Evolutionary conservation across 2,888 invertebrate genomes (phyloP), one percentile per base, ranked within the genome.

Genomic region (Synergus laeviventris): DNA sequence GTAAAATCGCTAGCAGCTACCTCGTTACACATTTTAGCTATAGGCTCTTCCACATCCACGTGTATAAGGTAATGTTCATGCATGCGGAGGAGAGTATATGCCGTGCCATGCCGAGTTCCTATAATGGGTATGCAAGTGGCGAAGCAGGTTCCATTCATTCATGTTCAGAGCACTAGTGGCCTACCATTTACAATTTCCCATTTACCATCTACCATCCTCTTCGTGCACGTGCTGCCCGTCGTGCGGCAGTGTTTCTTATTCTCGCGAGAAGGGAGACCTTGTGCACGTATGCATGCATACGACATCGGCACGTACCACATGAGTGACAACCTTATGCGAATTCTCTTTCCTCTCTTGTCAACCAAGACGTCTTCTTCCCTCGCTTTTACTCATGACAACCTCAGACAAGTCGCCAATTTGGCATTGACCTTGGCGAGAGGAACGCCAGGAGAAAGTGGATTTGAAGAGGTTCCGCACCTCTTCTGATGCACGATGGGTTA

Each of bases 121-220:
- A 86, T 88, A 88, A 89, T 89, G 87, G 88, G 84, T 87, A 90
- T 89, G 89, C 87, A 90, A 89, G 89, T 86, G 86, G 86, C 86
- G 84, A 85, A 89, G 90, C 90, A 90, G 90, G 89, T 90, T 89
- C 88, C 89, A 88, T 90, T 90, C 90, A 90, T 90, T 90, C 89
- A 89, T 89, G 89, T 85, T 84, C 86, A 83, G 84, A 82, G 82
- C 85, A 85, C 85, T 85, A 86, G 84, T 87, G 85, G 86, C 85
- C 87, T 88, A 86, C 86, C 87, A 87, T 86, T 87, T 87, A 87
- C 88, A 88, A 89, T 89, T 88, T 89, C 86, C 88, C 87, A 87
- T 89, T 88, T 88, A 86, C 85, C 86, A 86, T 87, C 85, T 85
- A 82, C 82, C 85, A 84, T 86, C 84, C 81, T 85, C 81, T 81